phyloP scores from a whole-genome alignment of 1,140 invertebrate species.

The Archegozetes longisetosus region DNA sequence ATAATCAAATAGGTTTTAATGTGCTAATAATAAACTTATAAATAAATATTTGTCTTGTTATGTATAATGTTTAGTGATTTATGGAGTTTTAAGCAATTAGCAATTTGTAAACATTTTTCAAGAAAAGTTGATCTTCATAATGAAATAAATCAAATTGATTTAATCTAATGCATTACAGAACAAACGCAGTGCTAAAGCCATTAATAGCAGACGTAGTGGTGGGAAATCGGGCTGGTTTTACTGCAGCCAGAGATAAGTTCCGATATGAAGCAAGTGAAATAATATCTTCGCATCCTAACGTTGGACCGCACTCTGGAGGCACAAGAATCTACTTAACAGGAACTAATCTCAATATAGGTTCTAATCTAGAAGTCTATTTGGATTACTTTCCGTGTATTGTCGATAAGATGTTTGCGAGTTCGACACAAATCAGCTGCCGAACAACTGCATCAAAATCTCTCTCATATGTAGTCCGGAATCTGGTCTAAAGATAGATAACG shows the following conservation, averaged over 20 bases:
- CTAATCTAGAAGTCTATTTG: conserved; percentile 63
- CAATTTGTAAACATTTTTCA: no score
- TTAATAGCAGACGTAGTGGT: conserved; percentile 64
- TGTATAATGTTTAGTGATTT: no score
- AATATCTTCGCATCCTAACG: conserved; percentile 41
- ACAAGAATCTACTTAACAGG: conserved; percentile 80
- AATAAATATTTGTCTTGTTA: no score
- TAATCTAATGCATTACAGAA: not conserved
- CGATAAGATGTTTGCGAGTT: conserved; percentile 36
- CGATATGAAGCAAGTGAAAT: conserved; percentile 24
- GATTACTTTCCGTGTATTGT: conserved; percentile 76
- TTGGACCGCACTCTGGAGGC: conserved; percentile 84
- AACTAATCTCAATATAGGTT: conserved; percentile 81
- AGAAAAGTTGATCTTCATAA: no score
- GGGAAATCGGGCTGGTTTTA: conserved; percentile 71
- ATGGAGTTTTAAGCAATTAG: no score
- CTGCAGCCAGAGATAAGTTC: conserved; percentile 69
- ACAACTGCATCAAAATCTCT: conserved; percentile 2
- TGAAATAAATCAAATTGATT: no score
- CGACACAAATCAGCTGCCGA: conserved; percentile 14
- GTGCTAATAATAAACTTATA: no score
- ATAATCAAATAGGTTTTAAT: no score
- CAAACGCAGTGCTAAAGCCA: conserved; percentile 24
- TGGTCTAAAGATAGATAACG: conserved; percentile 69
- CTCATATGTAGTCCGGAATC: conserved; percentile 23